These are phyloP conservation scores for Zonitis immaculata DNA, from an alignment of 2,888 invertebrate genomes.

Conservation along the genomic window DNA sequence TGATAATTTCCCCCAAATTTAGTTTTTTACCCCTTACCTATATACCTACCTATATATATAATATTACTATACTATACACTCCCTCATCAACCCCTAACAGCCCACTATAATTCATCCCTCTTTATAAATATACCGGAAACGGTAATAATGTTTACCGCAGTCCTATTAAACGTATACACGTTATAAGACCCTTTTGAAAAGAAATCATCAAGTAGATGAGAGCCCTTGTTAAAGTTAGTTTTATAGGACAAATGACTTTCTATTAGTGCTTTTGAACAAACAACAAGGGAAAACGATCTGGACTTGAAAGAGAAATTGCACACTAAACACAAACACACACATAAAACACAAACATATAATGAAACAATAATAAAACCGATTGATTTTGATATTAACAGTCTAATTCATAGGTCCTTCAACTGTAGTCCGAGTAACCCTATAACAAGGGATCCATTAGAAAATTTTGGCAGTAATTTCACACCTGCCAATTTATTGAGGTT, in stretches of 20 bases:
- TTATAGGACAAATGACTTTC: constrained; percentile 23
- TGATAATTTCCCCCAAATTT: no score
- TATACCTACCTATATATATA: no score
- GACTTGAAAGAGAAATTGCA: background rate
- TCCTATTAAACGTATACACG: constrained; percentile 32
- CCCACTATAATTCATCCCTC: no score
- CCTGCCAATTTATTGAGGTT: no score
- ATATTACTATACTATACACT: background rate
- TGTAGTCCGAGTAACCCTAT: no score
- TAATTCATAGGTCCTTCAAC: no score
- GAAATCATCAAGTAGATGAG: constrained; percentile 35
- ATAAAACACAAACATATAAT: no score
- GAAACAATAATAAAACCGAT: no score
- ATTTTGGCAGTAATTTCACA: no score
- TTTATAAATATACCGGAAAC: constrained; percentile 22
- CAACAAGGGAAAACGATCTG: constrained; percentile 5
- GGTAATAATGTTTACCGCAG: constrained; percentile 38
- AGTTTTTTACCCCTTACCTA: no score
- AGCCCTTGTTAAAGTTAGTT: constrained; percentile 29
- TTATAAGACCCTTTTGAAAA: constrained; percentile 29
- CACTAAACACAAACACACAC: background rate
- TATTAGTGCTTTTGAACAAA: constrained; percentile 18
- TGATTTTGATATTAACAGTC: no score
- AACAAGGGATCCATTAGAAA: no score
- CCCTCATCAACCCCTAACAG: background rate